Percentiles rank a stretch among this genome's conserved stretches.
Evolutionary conservation across 2,113 vertebrate genomes (phyloP).

Genomic region (pig (Sus scrofa)): DNA sequence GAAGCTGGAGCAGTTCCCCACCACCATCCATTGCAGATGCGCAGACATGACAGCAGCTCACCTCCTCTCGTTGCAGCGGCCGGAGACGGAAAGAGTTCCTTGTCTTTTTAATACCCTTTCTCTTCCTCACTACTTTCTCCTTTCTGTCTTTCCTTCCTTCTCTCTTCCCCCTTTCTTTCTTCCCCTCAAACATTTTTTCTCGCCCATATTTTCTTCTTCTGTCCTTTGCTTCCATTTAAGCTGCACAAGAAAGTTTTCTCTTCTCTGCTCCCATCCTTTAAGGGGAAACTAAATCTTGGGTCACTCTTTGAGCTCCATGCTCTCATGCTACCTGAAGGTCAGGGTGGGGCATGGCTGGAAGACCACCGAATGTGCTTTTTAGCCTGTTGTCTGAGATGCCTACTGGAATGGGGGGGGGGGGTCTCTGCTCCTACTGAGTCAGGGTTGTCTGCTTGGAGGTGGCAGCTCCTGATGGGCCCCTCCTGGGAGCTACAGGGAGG

Average conservation of each 20-base stretch:
- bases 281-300: conserved; percentile 4
- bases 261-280: not conserved
- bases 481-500: not conserved
- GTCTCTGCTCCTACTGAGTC: not conserved
- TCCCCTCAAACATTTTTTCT: not conserved
- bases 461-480: not conserved
- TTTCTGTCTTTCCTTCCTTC: not conserved
- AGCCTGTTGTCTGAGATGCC: not conserved
- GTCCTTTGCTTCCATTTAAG: not conserved
- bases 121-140: not conserved
- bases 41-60: too few relatives aligned
- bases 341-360: not conserved
- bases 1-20: too few relatives aligned
- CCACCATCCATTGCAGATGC: too few relatives aligned
- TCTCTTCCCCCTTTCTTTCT: not conserved
- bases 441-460: not conserved
- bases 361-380: not conserved
- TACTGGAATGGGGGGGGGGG: not conserved
- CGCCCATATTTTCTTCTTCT: not conserved
- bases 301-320: not conserved
- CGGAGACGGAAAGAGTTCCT: not conserved
- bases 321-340: not conserved
- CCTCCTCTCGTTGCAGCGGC: too few relatives aligned
- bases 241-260: not conserved
- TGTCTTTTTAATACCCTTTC: not conserved